Conservation (phyloP, 2,113 vertebrate genomes). For the Pteronura brasiliensis region DNA sequence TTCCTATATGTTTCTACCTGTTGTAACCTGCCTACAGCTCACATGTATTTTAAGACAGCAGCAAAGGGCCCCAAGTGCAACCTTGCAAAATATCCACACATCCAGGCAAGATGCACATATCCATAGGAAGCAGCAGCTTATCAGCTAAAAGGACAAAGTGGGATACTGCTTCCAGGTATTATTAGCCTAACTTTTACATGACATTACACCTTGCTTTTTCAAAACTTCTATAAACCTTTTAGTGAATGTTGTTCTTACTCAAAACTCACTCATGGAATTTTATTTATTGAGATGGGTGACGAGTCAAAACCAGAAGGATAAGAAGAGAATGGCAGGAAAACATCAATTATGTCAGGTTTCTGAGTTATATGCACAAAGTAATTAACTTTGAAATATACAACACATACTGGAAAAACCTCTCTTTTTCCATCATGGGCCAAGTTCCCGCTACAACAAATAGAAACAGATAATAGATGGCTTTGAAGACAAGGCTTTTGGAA, state of each 20-base stretch:
- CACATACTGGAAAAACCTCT: background rate
- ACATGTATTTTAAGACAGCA: background rate
- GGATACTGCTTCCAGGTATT: background rate
- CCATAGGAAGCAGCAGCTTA: background rate
- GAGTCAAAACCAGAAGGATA: background rate
- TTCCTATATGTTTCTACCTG: background rate
- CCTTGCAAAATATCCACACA: background rate
- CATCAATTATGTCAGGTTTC: background rate
- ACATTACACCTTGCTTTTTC: background rate
- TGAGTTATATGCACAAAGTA: background rate
- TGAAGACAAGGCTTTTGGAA: background rate
- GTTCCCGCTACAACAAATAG: background rate
- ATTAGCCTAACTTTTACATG: background rate
- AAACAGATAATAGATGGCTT: background rate
- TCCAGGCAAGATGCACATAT: background rate
- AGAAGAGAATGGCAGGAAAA: background rate
- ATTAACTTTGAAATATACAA: background rate
- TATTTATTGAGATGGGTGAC: background rate
- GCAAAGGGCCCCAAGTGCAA: background rate
- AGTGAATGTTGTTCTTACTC: background rate
- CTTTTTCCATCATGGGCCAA: background rate
- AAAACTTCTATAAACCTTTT: background rate
- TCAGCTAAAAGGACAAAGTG: background rate
- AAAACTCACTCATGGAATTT: background rate
- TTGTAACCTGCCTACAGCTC: background rate